A percentile compares a stretch with the other conserved stretches of the same genome.
phyloP scores from a whole-genome alignment of 2,888 invertebrate genomes.

The Coenonympha arcania region DNA sequence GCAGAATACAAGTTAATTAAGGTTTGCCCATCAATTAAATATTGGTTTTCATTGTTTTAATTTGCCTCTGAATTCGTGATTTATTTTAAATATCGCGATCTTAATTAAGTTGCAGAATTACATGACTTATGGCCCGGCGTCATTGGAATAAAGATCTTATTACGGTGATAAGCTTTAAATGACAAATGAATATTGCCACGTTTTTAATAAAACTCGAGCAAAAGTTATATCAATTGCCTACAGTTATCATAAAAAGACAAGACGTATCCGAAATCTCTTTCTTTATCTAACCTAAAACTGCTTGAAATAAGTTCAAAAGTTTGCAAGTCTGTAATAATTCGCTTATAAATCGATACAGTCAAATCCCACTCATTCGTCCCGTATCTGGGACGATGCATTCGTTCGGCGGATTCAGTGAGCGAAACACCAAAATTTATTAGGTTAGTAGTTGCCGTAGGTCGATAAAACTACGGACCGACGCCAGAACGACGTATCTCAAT shows the following conservation, averaged over 20 bases:
- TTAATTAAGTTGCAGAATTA: conserved; percentile 44
- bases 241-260: too few species aligned
- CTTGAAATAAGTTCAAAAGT: not conserved
- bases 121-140: conserved; percentile 1
- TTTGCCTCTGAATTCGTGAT: conserved; percentile 61
- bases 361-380: conserved; percentile 53
- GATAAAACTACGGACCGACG: conserved; percentile 63
- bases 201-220: not conserved
- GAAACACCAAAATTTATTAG: conserved; percentile 75
- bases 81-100: conserved; percentile 44
- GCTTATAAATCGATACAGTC: conserved; percentile 50
- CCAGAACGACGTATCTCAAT: conserved; percentile 59
- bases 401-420: conserved; percentile 70
- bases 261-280: too few species aligned
- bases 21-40: conserved; percentile 72
- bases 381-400: conserved; percentile 73
- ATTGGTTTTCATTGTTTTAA: conserved; percentile 68
- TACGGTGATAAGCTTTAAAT: not conserved
- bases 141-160: conserved; percentile 9
- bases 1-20: conserved; percentile 73
- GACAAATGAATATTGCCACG: not conserved
- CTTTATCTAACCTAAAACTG: not conserved
- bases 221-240: not conserved
- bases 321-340: conserved; percentile 35
- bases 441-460: conserved; percentile 74